Base-by-base conservation (phyloP, 1,140 invertebrate genomes). In the Drosophila pseudoananassae region DNA sequence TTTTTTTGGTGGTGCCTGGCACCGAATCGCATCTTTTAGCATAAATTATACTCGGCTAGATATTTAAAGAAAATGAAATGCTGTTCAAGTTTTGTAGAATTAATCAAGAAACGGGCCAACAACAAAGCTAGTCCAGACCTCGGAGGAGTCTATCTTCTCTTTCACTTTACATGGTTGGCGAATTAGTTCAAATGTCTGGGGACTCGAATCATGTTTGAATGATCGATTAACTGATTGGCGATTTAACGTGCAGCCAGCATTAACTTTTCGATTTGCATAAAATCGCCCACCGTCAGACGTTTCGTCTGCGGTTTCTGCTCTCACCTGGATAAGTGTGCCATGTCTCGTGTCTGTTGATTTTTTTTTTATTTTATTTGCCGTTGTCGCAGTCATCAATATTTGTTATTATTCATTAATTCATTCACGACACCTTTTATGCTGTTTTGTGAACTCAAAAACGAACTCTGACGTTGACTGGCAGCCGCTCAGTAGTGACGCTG, bases 41-140 rank as follows among this genome's bases (percentile, higher is more conserved):
- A 85, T 85, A 85, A 85, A 85, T 85, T 85, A 85, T 78, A 78
- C 70, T 23, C 33, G 50, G 43, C 76, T 63, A 84, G 66, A 84
- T 73, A 84, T 85, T 80, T 80, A 70, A 74, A 63, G 82, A 85
- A 80, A 85, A 83, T 71, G 78, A 85, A 85, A 78, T 82, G 78
- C 69, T 78, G 76, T 74, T 68, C 73, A 57, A 68, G 65, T 70
- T 78, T 82, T 52, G 61, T 81, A 85, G 77, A 85, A 85, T 87
- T 87, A 85, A 75, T 73, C 69, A 81, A 63, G 66, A 65, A 64
- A 75, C 66, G 59, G 61, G 57, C 59, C 55, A 50, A 51, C 50
- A 70, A 68, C 68, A 69, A 57, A 77, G 61, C 57, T 64, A 51
- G 59, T 63, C 76, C 53, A 64, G 33, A 68, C 80, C 76, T 57